Evolutionary conservation across 2,113 vertebrate genomes (phyloP), one percentile per base, ranked within the genome.

Genomic region (Paraplagusia blochii): DNA sequence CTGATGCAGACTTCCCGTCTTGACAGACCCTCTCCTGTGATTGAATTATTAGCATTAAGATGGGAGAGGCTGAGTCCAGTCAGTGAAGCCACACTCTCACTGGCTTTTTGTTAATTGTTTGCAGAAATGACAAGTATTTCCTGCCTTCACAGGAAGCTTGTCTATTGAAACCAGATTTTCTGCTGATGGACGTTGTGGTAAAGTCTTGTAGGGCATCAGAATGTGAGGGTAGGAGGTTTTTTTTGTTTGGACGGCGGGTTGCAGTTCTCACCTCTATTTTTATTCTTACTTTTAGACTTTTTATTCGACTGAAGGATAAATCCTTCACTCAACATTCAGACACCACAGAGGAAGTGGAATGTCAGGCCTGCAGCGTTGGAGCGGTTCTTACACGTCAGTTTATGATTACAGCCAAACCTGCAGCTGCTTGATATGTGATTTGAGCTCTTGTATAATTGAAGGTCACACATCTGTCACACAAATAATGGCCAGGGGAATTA

Each of bases 161-260:
- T n/a, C n/a, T n/a, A 92, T 92, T 93, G 90, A 88, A 92, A 91
- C 87, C 92, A 93, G 91, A 92, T 93, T 90, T 86, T 56, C 56
- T 58, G 53, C 43, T 17, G 12, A 42, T 44, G 52, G 79, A 74
- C 82, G 74, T 63, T 50, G 55, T 75, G 55, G 60, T 49, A 72
- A 22, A 46, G 19, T 68, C 15, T 59, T n/a, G 61, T 9, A 50
- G 65, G 68, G 69, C 64, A 55, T 40, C 42, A 44, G 38, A 44
- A 73, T n/a, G n/a, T n/a, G n/a, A n/a, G n/a, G n/a, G n/a, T n/a
- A n/a, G n/a, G n/a, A n/a, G n/a, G n/a, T n/a, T n/a, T n/a, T n/a
- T n/a, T n/a, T n/a, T n/a, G n/a, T n/a, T n/a, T n/a, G n/a, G n/a
- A n/a, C n/a, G n/a, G n/a, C n/a, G n/a, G n/a, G n/a, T n/a, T n/a